Conservation (phyloP, 2,113 vertebrate genomes). For the Gopherus evgoodei region DNA sequence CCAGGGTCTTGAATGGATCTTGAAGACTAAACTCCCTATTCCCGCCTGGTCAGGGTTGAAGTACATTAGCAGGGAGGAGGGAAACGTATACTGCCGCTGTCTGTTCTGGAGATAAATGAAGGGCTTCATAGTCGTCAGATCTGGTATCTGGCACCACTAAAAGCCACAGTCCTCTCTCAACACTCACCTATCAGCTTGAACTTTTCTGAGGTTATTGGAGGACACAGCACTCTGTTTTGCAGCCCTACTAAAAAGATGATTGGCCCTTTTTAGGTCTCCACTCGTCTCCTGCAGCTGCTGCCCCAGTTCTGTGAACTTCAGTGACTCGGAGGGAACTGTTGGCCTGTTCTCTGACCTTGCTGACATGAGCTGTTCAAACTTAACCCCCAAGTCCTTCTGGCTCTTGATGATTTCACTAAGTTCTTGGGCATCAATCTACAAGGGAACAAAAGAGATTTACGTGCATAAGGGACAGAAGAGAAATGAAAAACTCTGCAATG, state of each 20-base stretch:
- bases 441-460: neutral
- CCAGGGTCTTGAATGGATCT: neutral
- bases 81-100: neutral
- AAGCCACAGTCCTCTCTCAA: neutral
- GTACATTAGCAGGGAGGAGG: neutral
- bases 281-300: constrained; percentile 20
- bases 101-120: neutral
- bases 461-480: neutral
- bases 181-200: constrained; percentile 83
- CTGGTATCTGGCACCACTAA: neutral
- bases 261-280: constrained; percentile 44
- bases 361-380: neutral
- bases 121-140: neutral
- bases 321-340: neutral
- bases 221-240: constrained; percentile 55
- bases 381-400: constrained; percentile 42
- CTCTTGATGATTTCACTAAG: constrained; percentile 15
- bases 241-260: constrained; percentile 32
- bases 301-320: neutral
- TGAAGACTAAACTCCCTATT: neutral
- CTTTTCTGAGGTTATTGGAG: constrained; percentile 76
- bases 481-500: neutral
- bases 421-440: constrained; percentile 70
- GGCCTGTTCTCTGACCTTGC: neutral
- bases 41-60: neutral